Base-by-base conservation (phyloP, 2,888 invertebrate genomes). In the Aporophyla nigra region DNA sequence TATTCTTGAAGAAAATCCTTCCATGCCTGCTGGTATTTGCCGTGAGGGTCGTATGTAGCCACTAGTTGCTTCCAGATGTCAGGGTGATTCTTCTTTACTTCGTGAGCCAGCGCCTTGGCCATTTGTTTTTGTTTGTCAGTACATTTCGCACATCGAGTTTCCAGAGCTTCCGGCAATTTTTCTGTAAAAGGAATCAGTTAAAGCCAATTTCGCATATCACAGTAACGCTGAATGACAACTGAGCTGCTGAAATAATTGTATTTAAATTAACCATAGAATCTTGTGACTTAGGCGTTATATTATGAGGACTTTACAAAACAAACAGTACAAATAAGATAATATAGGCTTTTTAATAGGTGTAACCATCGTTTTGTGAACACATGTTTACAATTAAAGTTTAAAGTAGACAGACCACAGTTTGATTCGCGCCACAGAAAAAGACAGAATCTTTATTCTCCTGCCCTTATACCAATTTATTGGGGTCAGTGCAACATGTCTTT, bases 101-200 rank as follows among this genome's bases (percentile, higher is more conserved):
- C 97, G 51, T 95, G 95, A 6, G 97, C 97, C n/a, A 98, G 96
- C 78, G 96, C 96, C 82, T 97, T 97, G 5, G 97, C 97, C 70
- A 97, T 97, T 87, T 96, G 92, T 88, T 97, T 97, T 91, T 98
- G 98, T 85, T 97, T 97, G 68, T 97, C 97, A 9, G 97, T 97
- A 90, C 98, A 98, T 92, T 98, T 98, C 24, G 95, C 96, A 91
- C 98, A 98, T 67, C 97, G 96, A 19, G 97, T 98, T 87, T 95
- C 96, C 62, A 98, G 96, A 7, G 98, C 98, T 92, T 98, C 98
- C 0, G 98, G 98, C 76, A 98, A 93, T 88, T 97, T 97, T 69
- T 97, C 98, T 98, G 93, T 53, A 40, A 82, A 74, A 12, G 5
- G 7, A 9, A 24, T 6, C 1, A 24, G 16, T 0, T 27, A 7